phyloP scores from a whole-genome alignment of 37 sponge, comb jelly and placozoan genomes.

The Mnemiopsis leidyi region DNA sequence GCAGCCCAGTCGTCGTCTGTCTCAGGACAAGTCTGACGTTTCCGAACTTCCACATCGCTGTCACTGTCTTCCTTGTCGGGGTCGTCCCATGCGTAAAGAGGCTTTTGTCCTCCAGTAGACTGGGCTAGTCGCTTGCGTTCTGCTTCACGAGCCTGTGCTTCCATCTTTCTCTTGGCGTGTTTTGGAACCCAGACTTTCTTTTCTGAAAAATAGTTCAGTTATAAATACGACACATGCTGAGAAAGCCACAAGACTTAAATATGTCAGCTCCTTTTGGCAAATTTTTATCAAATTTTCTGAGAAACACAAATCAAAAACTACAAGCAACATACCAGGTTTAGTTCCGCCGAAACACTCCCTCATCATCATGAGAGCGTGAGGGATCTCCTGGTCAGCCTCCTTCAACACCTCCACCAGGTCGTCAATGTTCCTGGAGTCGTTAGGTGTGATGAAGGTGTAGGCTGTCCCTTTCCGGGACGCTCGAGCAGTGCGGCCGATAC shows the following conservation, averaged over 20 bases:
- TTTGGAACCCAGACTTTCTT: slow-evolving; percentile 63
- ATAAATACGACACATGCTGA: no score
- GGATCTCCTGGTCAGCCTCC: slow-evolving; percentile 81
- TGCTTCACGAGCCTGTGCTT: slow-evolving; percentile 27
- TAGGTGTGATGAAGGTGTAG: slow-evolving; percentile 89
- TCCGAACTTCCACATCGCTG: not conserved
- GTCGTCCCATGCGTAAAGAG: not conserved
- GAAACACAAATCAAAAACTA: not conserved
- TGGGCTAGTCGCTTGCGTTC: slow-evolving; percentile 2
- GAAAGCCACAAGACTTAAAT: no score
- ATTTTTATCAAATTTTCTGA: no score
- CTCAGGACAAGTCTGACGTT: not conserved
- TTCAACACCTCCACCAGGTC: slow-evolving; percentile 86
- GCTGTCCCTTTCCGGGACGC: slow-evolving; percentile 91
- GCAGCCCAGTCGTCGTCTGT: slow-evolving; percentile 65
- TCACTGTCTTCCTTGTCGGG: not conserved
- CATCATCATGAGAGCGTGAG: slow-evolving; percentile 63
- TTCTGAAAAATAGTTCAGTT: not conserved
- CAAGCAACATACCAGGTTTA: slow-evolving; percentile 10
- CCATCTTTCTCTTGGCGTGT: not conserved
- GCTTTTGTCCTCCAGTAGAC: not conserved
- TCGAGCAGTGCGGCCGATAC: slow-evolving; percentile 95
- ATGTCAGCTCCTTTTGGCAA: no score
- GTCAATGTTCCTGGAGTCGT: slow-evolving; percentile 77
- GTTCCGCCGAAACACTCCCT: slow-evolving; percentile 60